Evolutionary conservation across 2,888 invertebrate genomes (phyloP).

Genomic region (Tetragonisca angustula): DNA sequence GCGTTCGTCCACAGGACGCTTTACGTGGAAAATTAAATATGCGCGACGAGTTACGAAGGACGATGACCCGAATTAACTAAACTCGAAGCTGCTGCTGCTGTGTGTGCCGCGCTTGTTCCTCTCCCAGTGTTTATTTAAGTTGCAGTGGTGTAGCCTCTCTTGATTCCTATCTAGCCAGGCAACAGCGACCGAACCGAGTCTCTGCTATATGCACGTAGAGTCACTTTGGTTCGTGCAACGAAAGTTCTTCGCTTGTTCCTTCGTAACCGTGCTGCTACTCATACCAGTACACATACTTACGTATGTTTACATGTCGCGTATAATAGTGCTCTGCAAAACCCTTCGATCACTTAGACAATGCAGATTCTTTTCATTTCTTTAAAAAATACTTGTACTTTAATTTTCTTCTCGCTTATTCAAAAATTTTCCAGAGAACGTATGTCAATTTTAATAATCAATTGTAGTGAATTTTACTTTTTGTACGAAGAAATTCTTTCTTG

Average conservation of each 20-base stretch:
- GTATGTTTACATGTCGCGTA: too few species aligned
- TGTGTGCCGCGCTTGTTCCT: slow-evolving; percentile 49
- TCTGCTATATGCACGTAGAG: slow-evolving; percentile 13
- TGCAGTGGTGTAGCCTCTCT: slow-evolving; percentile 61
- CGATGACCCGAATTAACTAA: slow-evolving; percentile 77
- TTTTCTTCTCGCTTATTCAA: neutral
- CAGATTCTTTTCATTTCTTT: neutral
- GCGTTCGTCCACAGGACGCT: slow-evolving; percentile 47
- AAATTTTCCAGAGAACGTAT: neutral
- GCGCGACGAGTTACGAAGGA: slow-evolving; percentile 69
- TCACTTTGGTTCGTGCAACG: slow-evolving; percentile 20
- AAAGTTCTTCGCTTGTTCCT: slow-evolving; percentile 41
- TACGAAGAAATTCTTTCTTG: neutral
- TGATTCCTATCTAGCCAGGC: slow-evolving; percentile 35
- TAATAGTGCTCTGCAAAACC: neutral
- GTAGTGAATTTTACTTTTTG: slow-evolving; percentile 5
- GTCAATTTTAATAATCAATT: neutral
- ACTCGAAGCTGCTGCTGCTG: slow-evolving; percentile 67
- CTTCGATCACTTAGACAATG: neutral
- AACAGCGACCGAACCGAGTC: slow-evolving; percentile 6
- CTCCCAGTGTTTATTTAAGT: slow-evolving; percentile 69
- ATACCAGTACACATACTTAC: neutral
- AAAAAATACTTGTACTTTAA: neutral
- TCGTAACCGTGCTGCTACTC: neutral
- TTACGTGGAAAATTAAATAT: slow-evolving; percentile 65